These are phyloP conservation scores for Glareola pratincola DNA, from an alignment of 2,113 vertebrate species.

Conservation along the genomic window DNA sequence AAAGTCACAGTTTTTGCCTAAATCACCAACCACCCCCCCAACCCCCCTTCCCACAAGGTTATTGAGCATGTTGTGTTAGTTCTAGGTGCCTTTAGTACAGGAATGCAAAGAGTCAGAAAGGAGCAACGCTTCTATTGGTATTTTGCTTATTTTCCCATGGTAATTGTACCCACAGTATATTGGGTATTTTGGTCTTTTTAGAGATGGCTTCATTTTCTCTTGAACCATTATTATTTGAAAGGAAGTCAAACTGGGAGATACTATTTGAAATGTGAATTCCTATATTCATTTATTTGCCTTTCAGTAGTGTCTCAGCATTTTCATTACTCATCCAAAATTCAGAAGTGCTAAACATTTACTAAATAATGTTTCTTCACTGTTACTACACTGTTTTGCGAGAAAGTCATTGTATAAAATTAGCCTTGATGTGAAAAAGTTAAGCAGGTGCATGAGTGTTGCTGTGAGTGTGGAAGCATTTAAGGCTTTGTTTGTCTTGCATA, in stretches of 20 bases:
- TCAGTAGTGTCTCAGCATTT: neutral
- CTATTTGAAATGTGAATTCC: neutral
- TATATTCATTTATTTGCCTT: neutral
- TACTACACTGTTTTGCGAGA: neutral
- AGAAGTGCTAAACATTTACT: neutral
- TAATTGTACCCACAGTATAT: neutral
- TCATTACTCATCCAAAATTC: neutral
- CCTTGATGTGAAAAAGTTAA: neutral
- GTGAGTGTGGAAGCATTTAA: neutral
- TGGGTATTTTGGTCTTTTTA: neutral
- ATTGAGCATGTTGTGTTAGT: neutral
- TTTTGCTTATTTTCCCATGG: neutral
- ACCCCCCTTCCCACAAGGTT: neutral
- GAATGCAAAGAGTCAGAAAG: neutral
- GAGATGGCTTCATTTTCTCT: neutral
- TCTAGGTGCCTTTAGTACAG: neutral
- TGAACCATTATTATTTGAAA: neutral
- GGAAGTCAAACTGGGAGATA: neutral
- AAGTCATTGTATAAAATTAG: neutral
- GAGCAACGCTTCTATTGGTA: neutral
- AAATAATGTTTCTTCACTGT: neutral
- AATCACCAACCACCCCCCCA: too few species aligned
- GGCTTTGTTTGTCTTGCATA: neutral
- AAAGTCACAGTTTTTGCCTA: neutral
- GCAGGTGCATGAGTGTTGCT: neutral